These are phyloP conservation scores for Archilochus colubris DNA, from an alignment of 2,113 vertebrate species.

Conservation along the genomic window DNA sequence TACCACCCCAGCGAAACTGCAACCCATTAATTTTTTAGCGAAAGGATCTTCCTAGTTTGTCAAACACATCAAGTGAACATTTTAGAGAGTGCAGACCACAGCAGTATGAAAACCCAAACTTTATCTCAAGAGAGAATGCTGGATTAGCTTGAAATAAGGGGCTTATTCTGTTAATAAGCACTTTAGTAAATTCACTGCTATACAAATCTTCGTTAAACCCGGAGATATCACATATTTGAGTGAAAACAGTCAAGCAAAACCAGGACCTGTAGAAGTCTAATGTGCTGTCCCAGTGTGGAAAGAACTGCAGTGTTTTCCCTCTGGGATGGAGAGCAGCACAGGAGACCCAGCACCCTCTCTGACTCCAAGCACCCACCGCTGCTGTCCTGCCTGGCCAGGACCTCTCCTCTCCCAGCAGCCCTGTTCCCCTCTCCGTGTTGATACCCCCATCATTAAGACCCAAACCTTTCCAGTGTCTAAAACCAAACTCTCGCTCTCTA, in stretches of 20 bases:
- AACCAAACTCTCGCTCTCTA: conserved; percentile 71
- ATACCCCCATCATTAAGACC: not conserved
- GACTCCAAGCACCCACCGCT: not conserved
- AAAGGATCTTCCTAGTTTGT: conserved; percentile 46
- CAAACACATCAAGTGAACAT: conserved; percentile 40
- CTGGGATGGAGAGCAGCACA: not conserved
- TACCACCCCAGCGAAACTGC: conserved; percentile 53
- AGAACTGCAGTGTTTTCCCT: not conserved
- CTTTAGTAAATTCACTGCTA: not conserved
- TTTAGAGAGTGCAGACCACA: conserved; percentile 47
- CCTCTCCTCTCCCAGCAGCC: not conserved
- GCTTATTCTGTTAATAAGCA: not conserved
- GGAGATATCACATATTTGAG: not conserved
- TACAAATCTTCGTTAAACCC: not conserved
- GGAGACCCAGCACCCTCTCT: not conserved
- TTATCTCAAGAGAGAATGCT: not conserved
- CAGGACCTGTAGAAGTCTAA: not conserved
- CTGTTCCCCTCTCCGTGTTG: not conserved
- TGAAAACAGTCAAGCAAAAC: not conserved
- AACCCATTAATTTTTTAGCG: conserved; percentile 54
- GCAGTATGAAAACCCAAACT: conserved; percentile 49
- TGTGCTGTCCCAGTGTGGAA: not conserved
- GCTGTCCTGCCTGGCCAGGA: not conserved
- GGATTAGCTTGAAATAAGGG: conserved; percentile 12
- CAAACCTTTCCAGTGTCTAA: conserved; percentile 46